These are phyloP conservation scores for Octodon degus DNA, from an alignment of 2,113 vertebrate species.

Conservation along the genomic window DNA sequence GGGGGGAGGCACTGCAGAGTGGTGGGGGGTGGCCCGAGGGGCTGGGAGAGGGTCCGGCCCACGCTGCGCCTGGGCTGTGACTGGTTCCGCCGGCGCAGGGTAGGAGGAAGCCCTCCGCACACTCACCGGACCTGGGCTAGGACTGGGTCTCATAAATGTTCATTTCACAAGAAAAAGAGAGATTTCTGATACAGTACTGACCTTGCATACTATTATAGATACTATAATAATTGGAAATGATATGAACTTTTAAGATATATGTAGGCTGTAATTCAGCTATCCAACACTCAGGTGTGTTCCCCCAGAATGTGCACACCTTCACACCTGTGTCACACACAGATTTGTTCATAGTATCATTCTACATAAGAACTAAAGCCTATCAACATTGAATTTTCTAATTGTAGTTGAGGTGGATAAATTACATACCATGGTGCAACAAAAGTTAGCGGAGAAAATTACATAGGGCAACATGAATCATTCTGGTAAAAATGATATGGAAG, in stretches of 20 bases:
- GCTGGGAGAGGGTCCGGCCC: no score
- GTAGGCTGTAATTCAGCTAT: background rate
- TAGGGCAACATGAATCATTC: background rate
- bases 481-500: background rate
- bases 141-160: no score
- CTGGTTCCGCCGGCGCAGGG: no score
- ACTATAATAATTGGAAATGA: background rate
- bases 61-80: no score
- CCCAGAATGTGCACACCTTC: background rate
- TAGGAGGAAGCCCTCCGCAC: no score
- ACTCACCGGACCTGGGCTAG: no score
- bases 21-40: no score
- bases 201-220: background rate
- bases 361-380: background rate
- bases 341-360: background rate
- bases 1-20: no score
- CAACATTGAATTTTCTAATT: background rate
- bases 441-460: background rate
- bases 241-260: background rate
- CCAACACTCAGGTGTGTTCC: background rate
- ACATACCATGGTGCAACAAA: background rate
- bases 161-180: no score
- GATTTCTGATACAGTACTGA: background rate
- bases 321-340: background rate
- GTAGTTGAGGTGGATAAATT: background rate